Evolutionary conservation across 2,888 invertebrate species (phyloP), one percentile per base, ranked within the genome.

Genomic region (Leucophora obtusa): DNA sequence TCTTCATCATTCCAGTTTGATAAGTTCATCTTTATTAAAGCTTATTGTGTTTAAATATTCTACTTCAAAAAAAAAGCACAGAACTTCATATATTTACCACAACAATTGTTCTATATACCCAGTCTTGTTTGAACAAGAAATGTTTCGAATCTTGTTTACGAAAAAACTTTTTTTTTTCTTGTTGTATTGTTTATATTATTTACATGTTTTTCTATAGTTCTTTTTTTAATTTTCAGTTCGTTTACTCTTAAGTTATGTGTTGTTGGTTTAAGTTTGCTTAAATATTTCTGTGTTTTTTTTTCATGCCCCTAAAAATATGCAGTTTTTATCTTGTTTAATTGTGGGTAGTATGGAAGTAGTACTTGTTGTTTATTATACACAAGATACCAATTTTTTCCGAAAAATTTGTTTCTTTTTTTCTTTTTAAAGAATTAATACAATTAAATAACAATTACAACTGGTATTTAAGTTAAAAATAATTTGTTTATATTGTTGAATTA

Each of bases 401-500:
- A 59, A 4, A 8, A 43, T n/a, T 60, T 15, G n/a, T 11, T 38
- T 60, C 4, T 60, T 4, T 43, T 18, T 60, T 11, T 21, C 15
- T 24, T 66, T n/a, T 35, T n/a, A 38, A 51, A 14, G 1, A 69
- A 63, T 24, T 71, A 54, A 11, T 38, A 43, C 54, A 71, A 72
- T 72, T 63, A 65, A 72, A 72, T 56, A 72, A 63, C 63, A 72
- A 56, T 72, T 63, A 63, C 63, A 56, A 35, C 53, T 63, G 17
- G 7, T 51, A 54, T 58, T 50, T 17, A 72, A 58, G 43, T 50
- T 47, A 56, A 28, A 59, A 59, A 33, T 3, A 50, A 58, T 58
- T 58, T 53, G 35, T 53, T 35, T 54, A 58, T 28, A 28, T 28
- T 28, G 28, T 7, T 28, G 28, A 28, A 28, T 3, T 21, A 21